phyloP scores from a whole-genome alignment of 2,113 vertebrate species.

The Accipiter cooperii region DNA sequence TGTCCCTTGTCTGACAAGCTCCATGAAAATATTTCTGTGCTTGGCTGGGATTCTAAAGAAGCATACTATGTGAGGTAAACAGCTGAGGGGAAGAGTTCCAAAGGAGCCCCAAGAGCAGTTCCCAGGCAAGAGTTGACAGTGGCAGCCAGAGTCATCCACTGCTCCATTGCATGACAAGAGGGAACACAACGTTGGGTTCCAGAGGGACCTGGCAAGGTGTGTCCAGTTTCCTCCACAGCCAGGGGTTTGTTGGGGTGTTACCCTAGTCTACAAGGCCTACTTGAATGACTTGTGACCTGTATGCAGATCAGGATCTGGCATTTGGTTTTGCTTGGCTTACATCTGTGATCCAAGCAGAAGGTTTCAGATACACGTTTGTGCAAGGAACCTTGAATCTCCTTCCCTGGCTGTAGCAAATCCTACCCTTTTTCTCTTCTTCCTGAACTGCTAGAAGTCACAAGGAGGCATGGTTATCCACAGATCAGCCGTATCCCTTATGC shows the following conservation, averaged over 20 bases:
- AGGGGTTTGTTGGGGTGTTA: background rate
- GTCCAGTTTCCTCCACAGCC: background rate
- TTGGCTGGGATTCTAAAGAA: background rate
- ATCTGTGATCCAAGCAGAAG: background rate
- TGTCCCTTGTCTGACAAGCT: background rate
- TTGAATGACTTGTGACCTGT: background rate
- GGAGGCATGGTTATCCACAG: background rate
- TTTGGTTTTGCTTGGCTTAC: background rate
- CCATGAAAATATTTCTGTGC: background rate
- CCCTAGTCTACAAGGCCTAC: background rate
- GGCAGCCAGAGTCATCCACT: background rate
- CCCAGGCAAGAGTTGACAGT: background rate
- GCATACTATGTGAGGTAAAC: fast-evolving
- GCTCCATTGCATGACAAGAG: background rate
- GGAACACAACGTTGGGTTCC: background rate
- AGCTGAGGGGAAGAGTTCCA: background rate
- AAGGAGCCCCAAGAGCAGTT: background rate
- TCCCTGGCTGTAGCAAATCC: background rate
- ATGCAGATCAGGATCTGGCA: background rate
- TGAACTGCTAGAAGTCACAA: background rate
- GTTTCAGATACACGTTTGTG: background rate
- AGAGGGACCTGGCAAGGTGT: background rate
- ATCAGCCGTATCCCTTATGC: background rate
- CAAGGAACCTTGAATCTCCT: background rate
- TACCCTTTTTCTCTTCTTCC: background rate